phyloP scores from a whole-genome alignment of 2,888 invertebrate genomes.

The Spatulosminthurus flaviceps region DNA sequence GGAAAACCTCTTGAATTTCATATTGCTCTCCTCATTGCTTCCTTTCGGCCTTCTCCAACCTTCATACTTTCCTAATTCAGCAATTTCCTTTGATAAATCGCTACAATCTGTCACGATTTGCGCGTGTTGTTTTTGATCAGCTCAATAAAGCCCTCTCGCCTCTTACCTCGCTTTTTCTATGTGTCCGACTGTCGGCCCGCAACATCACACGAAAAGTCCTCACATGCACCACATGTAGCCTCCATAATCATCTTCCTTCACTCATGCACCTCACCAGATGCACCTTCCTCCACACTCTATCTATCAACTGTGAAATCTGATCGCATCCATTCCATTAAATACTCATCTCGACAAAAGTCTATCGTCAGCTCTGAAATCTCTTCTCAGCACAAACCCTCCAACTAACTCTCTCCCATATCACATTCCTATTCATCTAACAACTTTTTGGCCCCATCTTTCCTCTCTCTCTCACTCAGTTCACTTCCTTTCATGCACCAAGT shows the following conservation, averaged over 20 bases:
- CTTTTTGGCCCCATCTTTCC: constrained; percentile 20
- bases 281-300: constrained; percentile 41
- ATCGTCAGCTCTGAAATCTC: constrained; percentile 31
- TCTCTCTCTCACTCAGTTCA: not conserved
- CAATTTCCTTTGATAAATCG: constrained; percentile 62
- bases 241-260: constrained; percentile 35
- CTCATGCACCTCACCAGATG: constrained; percentile 43
- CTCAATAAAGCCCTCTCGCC: constrained; percentile 59
- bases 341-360: constrained; percentile 50
- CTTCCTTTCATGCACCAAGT: constrained; percentile 10
- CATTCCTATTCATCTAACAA: constrained; percentile 37
- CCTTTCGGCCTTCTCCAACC: constrained; percentile 31
- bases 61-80: constrained; percentile 58
- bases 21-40: constrained; percentile 50
- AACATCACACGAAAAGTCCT: constrained; percentile 46
- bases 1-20: constrained; percentile 58
- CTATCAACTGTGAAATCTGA: constrained; percentile 53
- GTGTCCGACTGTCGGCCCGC: constrained; percentile 28
- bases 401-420: constrained; percentile 6
- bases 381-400: constrained; percentile 16
- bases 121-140: constrained; percentile 62
- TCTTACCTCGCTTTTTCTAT: constrained; percentile 8
- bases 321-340: constrained; percentile 55
- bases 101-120: constrained; percentile 63
- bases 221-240: constrained; percentile 42